Conservation (phyloP, 1,140 invertebrate species). For the Zaprionus gabonicus region DNA sequence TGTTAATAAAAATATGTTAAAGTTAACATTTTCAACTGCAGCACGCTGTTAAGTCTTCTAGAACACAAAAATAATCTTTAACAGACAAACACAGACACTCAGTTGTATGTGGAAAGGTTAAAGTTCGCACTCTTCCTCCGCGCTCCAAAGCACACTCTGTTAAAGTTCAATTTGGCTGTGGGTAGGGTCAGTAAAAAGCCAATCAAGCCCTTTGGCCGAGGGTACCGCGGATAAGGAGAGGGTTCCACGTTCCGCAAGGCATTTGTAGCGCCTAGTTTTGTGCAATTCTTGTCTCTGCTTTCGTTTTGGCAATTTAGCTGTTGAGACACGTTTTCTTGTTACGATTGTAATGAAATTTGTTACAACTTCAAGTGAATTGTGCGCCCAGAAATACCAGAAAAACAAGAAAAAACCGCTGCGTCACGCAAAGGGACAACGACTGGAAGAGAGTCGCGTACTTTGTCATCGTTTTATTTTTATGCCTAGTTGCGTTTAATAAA, state of each 20-base stretch:
- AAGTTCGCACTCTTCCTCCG: neutral
- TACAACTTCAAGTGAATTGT: constrained; percentile 80
- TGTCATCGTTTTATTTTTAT: constrained; percentile 82
- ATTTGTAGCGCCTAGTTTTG: constrained; percentile 25
- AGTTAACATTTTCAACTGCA: no score
- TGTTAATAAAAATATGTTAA: neutral
- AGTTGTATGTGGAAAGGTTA: neutral
- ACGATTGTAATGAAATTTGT: constrained; percentile 82
- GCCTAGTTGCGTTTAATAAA: constrained; percentile 82
- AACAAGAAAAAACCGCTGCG: constrained; percentile 41
- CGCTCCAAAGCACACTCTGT: neutral
- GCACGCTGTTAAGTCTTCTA: neutral
- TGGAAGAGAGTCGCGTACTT: constrained; percentile 65
- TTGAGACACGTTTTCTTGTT: constrained; percentile 81
- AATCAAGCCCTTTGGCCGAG: constrained; percentile 65
- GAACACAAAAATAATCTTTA: neutral
- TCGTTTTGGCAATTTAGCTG: constrained; percentile 73
- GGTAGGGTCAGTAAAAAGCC: constrained; percentile 39
- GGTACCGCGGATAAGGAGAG: neutral
- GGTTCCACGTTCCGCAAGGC: neutral
- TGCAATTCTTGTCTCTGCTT: constrained; percentile 60
- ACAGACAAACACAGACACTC: neutral
- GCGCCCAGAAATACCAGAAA: constrained; percentile 11
- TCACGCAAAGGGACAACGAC: constrained; percentile 55
- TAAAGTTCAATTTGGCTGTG: neutral